Percentiles rank a stretch among this genome's conserved stretches.
Conservation (phyloP, 2,797 vertebrate genomes). For the Danio aesculapii region DNA sequence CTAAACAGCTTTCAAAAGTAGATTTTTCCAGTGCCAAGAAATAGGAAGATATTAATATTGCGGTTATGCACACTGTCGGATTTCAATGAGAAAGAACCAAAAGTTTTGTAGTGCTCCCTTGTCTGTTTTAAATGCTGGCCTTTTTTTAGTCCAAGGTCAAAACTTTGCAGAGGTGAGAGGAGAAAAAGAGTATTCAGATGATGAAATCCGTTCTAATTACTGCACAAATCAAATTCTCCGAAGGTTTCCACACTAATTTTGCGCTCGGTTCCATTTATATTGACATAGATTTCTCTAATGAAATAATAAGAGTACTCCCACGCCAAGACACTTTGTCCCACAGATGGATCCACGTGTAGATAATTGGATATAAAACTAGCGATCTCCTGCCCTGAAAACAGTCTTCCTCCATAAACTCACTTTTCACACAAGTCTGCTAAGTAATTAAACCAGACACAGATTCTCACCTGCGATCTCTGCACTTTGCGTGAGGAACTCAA, state of each 20-base stretch:
- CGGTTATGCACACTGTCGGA: background rate
- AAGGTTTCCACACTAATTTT: slow-evolving; percentile 66
- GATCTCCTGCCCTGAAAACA: slow-evolving; percentile 33
- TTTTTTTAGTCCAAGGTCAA: slow-evolving; percentile 61
- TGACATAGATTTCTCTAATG: slow-evolving; percentile 75
- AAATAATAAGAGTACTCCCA: slow-evolving; percentile 58
- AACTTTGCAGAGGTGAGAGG: slow-evolving; percentile 56
- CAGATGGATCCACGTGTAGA: slow-evolving; percentile 53
- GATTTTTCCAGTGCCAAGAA: background rate
- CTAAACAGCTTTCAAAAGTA: too few species aligned
- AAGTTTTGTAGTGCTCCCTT: slow-evolving; percentile 30
- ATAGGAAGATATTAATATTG: slow-evolving; percentile 50
- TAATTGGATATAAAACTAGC: slow-evolving; percentile 55
- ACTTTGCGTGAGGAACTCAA: slow-evolving; percentile 8
- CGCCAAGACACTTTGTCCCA: slow-evolving; percentile 42
- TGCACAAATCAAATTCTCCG: slow-evolving; percentile 69
- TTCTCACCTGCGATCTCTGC: slow-evolving; percentile 11
- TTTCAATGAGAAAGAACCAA: slow-evolving; percentile 1
- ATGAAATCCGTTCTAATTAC: slow-evolving; percentile 79
- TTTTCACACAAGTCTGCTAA: slow-evolving; percentile 17
- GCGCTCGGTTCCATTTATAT: slow-evolving; percentile 65
- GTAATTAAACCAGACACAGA: slow-evolving; percentile 30
- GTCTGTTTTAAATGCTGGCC: slow-evolving; percentile 37
- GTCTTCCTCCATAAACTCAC: slow-evolving; percentile 16
- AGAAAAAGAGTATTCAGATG: slow-evolving; percentile 65